Conservation (phyloP, 2,888 invertebrate genomes). For the Muscina levida region DNA sequence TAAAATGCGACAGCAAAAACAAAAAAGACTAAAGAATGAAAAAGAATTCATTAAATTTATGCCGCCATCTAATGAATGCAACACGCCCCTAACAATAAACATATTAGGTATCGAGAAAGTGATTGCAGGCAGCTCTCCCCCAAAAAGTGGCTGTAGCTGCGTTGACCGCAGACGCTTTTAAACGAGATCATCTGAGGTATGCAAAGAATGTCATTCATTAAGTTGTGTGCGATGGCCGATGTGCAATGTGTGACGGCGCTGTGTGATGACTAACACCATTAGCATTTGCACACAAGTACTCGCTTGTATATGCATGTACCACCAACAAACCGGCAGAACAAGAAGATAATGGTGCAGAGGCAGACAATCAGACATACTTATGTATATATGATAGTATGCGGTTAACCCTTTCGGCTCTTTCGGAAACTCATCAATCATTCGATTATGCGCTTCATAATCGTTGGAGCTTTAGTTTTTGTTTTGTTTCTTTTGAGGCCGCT, state of each 20-base stretch:
- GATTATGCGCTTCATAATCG: conserved; percentile 21
- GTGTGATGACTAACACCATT: conserved; percentile 34
- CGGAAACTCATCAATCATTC: conserved; percentile 44
- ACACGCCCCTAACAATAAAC: conserved; percentile 22
- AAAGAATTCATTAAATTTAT: conserved; percentile 15
- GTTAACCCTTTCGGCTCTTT: conserved; percentile 34
- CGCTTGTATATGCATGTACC: no score
- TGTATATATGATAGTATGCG: background rate
- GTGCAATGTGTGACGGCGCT: conserved; percentile 15
- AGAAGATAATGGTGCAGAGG: background rate
- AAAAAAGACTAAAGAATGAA: no score
- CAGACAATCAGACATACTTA: no score
- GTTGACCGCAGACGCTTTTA: background rate
- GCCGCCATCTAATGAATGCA: background rate
- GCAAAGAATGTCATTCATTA: conserved; percentile 32
- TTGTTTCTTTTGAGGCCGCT: background rate
- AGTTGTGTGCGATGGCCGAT: background rate
- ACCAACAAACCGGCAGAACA: background rate
- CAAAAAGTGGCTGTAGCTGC: background rate
- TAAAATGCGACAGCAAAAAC: conserved; percentile 25
- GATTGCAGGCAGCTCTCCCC: background rate
- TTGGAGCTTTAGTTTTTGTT: no score
- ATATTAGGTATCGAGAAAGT: background rate
- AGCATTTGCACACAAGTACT: conserved; percentile 31
- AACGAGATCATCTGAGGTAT: conserved; percentile 21